Evolutionary conservation across 1,140 invertebrate genomes (phyloP), one percentile per base, ranked within the genome.

Genomic region (Drosophila triauraria): DNA sequence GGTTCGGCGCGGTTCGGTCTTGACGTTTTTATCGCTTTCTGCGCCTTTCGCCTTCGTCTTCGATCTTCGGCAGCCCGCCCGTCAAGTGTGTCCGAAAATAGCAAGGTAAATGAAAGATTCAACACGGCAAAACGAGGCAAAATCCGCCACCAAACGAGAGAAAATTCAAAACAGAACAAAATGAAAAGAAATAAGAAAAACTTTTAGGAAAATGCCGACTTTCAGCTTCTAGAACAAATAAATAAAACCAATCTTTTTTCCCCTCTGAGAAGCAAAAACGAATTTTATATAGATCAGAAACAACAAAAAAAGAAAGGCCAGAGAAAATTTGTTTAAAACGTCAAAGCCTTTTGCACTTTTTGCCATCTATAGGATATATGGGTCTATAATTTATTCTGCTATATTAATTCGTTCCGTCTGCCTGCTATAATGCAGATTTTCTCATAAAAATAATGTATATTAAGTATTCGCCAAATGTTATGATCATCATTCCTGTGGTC

Each of bases 1-100:
- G 51, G 32, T 54, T 54, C 51, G 17, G 51, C 23, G 51, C 51
- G 53, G 35, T 42, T 71, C 67, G 69, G 35, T 72, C 76, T 80
- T 78, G 75, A 78, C 74, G 75, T 59, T 78, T 78, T 78, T 77
- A 78, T 78, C 72, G 72, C 72, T 75, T 57, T 80, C 56, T 80
- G 59, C 59, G 75, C 56, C 76, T 84, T 82, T 82, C 63, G 82
- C 69, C 68, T 77, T 72, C 50, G 68, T 46, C 64, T 84, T 82
- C 83, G 83, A 87, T 87, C 83, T 76, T 68, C 64, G 50, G 63
- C 70, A 47, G 61, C 12, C 62, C 56, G 65, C 60, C 61, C 85
- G 67, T 88, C 85, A 88, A 88, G 85, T 85, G 86, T 91, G 70
- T 79, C 81, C 85, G 75, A 88, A 88, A 88, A 88, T 88, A 88